Conservation (phyloP, 2,797 vertebrate genomes). For the Onychomys arenicola region DNA sequence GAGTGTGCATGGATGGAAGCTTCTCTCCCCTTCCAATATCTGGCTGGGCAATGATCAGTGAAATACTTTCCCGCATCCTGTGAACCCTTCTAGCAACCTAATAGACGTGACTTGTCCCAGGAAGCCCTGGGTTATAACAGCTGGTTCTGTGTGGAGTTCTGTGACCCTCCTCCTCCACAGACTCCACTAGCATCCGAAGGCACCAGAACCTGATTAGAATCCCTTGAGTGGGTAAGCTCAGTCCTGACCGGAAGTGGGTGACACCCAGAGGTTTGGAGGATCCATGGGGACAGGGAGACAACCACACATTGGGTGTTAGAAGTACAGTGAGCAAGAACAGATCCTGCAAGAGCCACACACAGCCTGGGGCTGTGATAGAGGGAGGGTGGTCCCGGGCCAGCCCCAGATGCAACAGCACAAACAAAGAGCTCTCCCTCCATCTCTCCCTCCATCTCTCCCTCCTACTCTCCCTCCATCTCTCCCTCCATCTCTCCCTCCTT, state of each 20-base stretch:
- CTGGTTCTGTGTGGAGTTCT: not conserved
- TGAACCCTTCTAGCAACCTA: not conserved
- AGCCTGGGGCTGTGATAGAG: not conserved
- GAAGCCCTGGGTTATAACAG: not conserved
- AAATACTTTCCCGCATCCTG: not conserved
- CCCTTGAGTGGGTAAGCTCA: too few species aligned
- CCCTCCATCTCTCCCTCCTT: not conserved
- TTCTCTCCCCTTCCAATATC: not conserved
- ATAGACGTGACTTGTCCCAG: not conserved
- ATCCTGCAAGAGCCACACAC: not conserved
- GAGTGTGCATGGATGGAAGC: not conserved
- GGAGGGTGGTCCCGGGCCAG: not conserved
- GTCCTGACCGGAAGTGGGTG: not conserved
- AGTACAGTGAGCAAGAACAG: not conserved
- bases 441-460: not conserved
- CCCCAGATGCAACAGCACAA: not conserved
- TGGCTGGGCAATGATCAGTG: not conserved
- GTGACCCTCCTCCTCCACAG: not conserved
- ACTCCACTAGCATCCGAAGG: not conserved
- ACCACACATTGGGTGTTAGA: not conserved
- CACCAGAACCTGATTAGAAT: not conserved
- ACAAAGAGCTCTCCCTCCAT: not conserved
- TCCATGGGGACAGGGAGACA: not conserved
- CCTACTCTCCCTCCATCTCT: not conserved
- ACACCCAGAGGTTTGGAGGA: not conserved